Percentiles rank a stretch among this genome's conserved stretches.
Conservation (phyloP, 2,888 invertebrate genomes). For the Drosophila monieri region DNA sequence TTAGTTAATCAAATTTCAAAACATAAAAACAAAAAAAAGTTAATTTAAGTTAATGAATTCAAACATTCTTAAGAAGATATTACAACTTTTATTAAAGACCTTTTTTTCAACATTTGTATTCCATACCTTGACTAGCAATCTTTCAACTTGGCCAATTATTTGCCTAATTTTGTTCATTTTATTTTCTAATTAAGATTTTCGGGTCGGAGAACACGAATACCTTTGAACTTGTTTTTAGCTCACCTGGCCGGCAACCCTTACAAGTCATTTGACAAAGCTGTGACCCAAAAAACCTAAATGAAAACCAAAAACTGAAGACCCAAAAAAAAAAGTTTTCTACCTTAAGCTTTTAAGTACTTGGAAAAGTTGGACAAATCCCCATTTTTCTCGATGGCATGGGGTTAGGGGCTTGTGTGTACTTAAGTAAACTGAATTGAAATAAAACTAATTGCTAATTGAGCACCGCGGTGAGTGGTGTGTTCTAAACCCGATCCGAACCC, state of each 20-base stretch:
- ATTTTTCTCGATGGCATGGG: conserved; percentile 16
- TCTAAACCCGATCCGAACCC: conserved; percentile 1
- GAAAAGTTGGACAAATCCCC: conserved; percentile 50
- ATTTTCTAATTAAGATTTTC: conserved; percentile 38
- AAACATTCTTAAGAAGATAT: background rate
- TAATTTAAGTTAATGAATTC: background rate
- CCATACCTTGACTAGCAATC: background rate
- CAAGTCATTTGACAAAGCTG: conserved; percentile 61
- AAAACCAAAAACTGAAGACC: conserved; percentile 31
- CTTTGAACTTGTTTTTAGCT: conserved; percentile 26
- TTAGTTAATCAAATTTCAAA: background rate
- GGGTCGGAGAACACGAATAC: conserved; percentile 6
- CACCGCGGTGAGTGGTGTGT: conserved; percentile 26
- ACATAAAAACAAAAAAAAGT: background rate
- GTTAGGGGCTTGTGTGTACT: conserved; percentile 36
- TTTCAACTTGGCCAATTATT: conserved; percentile 14
- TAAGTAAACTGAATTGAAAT: conserved; percentile 56
- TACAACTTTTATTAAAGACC: background rate
- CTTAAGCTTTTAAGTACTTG: conserved; percentile 75
- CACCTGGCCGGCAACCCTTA: conserved; percentile 31
- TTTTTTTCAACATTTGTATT: background rate
- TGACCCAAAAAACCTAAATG: conserved; percentile 29
- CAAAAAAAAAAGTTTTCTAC: conserved; percentile 45
- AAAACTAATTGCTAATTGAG: conserved; percentile 73
- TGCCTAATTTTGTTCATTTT: conserved; percentile 26